A percentile compares a stretch with the other conserved stretches of the same genome.
Conservation (phyloP, 2,797 vertebrate species). For the Cyclopterus lumpus region DNA sequence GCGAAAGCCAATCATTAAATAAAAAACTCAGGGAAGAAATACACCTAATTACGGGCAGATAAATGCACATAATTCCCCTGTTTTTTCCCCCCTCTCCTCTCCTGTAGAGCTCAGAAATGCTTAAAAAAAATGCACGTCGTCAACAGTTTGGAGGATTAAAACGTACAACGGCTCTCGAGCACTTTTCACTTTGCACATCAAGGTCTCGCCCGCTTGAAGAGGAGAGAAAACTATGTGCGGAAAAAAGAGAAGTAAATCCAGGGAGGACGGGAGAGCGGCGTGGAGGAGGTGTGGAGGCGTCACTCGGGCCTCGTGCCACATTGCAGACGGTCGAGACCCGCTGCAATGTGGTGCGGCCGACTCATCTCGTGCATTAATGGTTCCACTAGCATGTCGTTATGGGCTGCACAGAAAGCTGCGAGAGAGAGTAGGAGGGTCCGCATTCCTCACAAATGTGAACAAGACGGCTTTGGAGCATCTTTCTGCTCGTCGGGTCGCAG, state of each 20-base stretch:
- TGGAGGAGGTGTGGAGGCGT: constrained; percentile 49
- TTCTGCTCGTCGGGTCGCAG: background rate
- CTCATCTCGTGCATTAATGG: constrained; percentile 57
- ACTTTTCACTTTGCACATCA: constrained; percentile 68
- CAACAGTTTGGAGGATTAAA: constrained; percentile 71
- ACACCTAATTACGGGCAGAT: constrained; percentile 80
- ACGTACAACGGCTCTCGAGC: constrained; percentile 60
- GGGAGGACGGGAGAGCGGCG: constrained; percentile 52
- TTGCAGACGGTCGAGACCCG: constrained; percentile 54
- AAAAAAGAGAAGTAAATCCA: constrained; percentile 48
- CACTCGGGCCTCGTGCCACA: constrained; percentile 33
- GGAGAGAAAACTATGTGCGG: constrained; percentile 9
- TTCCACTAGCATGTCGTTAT: constrained; percentile 25
- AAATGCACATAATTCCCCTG: constrained; percentile 72
- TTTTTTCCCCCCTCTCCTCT: background rate
- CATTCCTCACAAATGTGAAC: background rate
- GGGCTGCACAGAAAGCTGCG: too few species aligned
- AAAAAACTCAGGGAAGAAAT: constrained; percentile 79
- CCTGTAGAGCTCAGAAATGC: constrained; percentile 57
- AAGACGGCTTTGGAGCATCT: background rate
- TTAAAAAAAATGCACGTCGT: constrained; percentile 62
- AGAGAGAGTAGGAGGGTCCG: background rate
- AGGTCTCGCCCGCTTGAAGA: constrained; percentile 55
- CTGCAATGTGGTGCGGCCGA: constrained; percentile 11
- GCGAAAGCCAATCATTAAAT: constrained; percentile 82